Evolutionary conservation across 1,140 invertebrate species (phyloP), one percentile per base, ranked within the genome.

Genomic region (Papilio machaon): DNA sequence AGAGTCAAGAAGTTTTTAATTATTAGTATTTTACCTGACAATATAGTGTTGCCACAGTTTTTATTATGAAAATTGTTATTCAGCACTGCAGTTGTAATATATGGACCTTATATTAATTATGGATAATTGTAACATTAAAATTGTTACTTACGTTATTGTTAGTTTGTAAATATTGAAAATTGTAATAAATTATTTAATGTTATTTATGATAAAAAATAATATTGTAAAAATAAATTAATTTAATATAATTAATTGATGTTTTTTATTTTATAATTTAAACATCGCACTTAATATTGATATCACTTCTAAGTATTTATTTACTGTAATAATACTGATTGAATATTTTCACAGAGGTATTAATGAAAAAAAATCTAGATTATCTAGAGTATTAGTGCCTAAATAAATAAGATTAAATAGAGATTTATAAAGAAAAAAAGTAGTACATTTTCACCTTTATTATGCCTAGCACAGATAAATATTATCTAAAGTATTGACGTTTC

Each of bases 361-460:
- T 17, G 15, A 58, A 58, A 6, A 58, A 6, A 15, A 30, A 30
- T 30, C 23, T 30, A 30, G 23, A 30, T 30, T 30, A n/a, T n/a
- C n/a, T n/a, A n/a, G n/a, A 38, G 6, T 6, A 19, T n/a, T 19
- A n/a, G 9, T 60, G 1, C 9, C n/a, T 49, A 5, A 0, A 52
- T 52, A 17, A 17, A 52, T 52, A 13, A 6, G 15, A 17, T 52
- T 52, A 52, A 52, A 52, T 52, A 52, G 15, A 17, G 49, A 52
- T 52, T 52, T 52, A 52, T 52, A 60, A 19, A 9, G 9, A 60
- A 23, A 60, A 60, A 19, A 1, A 10, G 7, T 23, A 19, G 0
- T 10, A 60, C 58, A 23, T 60, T 60, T 60, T 60, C 58, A 60
- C 19, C n/a, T 60, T 60, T 23, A 60, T 60, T 60, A 60, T 23